Base-by-base conservation (phyloP, 1,140 invertebrate genomes). In the Drosophila willistoni region DNA sequence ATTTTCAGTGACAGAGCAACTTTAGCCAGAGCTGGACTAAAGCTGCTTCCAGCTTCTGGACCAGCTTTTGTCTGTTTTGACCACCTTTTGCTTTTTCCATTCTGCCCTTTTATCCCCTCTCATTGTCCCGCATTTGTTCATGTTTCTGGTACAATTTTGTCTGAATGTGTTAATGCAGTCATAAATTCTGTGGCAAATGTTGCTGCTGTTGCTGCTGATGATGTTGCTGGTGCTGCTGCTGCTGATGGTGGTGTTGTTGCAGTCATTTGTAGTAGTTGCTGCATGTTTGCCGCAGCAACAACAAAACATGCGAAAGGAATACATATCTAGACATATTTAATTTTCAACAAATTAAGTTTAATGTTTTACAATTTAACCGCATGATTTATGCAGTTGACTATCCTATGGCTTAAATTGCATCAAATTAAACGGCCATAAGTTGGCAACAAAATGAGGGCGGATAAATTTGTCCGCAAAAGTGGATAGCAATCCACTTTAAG, bases 331-430 rank as follows among this genome's bases (percentile, higher is more conserved):
- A 66, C 68, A 80, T 84, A 89, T 87, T 87, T 87, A 89, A 87
- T 89, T 83, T 83, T 74, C 80, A 87, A 77, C 79, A 89, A 89
- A 87, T 87, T 87, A 80, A 82, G 63, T 77, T 87, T 82, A 75
- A 83, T 89, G 84, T 87, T 87, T 76, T 76, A 69, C 70, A 74
- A 74, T 33, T 74, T 87, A 87, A 77, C 76, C 79, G 72, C 79
- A 77, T 80, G 84, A 87, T 87, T 86, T 86, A 87, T 82, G 79
- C 83, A 86, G 67, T 79, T 42, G 71, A 62, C 78, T 76, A 79
- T 86, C 73, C 68, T 73, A 79, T 86, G 29, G 29, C 5, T 29
- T 29, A 29, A 29, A 29, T 29, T 86, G 81, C 81, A 67, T 81
- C 76, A 86, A 82, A 86, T 86, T 82, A 82, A 82, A 82, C 79